These are phyloP conservation scores for Netelia fuscicornis DNA, from an alignment of 2,888 invertebrate genomes.

Conservation along the genomic window DNA sequence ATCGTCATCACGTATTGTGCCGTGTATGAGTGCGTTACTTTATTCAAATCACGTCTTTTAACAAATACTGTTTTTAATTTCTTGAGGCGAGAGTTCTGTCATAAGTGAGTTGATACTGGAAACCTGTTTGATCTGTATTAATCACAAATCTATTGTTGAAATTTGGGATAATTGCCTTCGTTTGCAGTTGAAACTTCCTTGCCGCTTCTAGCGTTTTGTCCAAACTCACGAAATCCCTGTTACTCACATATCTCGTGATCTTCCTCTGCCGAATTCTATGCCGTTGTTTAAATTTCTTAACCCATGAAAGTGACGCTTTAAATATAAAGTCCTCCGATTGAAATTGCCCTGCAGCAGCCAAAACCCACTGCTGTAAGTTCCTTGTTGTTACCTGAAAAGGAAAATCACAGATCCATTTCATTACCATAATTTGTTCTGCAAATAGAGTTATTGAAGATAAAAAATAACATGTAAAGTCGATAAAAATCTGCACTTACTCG, in stretches of 20 bases:
- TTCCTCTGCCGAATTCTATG: slow-evolving; percentile 49
- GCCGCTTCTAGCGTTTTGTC: slow-evolving; percentile 11
- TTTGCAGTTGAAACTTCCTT: slow-evolving; percentile 13
- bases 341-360: slow-evolving; percentile 48
- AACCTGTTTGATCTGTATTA: slow-evolving; percentile 26
- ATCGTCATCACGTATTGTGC: not conserved
- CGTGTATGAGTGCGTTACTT: slow-evolving; percentile 55
- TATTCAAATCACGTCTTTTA: slow-evolving; percentile 53
- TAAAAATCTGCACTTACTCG: slow-evolving; percentile 23
- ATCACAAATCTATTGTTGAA: slow-evolving; percentile 5
- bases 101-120: slow-evolving; percentile 49
- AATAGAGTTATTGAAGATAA: not conserved
- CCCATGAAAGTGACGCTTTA: slow-evolving; percentile 33
- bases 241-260: not conserved
- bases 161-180: not conserved
- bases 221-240: not conserved
- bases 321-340: not conserved
- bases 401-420: not conserved
- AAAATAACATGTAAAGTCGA: not conserved
- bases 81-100: slow-evolving; percentile 54
- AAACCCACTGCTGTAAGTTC: slow-evolving; percentile 11
- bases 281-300: slow-evolving; percentile 45
- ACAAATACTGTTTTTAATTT: slow-evolving; percentile 54
- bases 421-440: not conserved
- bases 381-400: slow-evolving; percentile 12